Percentiles rank a stretch among this genome's conserved stretches.
Evolutionary conservation across 92 coral and sea anemone genomes (phyloP).

Genomic region (Pocillopora grandis): DNA sequence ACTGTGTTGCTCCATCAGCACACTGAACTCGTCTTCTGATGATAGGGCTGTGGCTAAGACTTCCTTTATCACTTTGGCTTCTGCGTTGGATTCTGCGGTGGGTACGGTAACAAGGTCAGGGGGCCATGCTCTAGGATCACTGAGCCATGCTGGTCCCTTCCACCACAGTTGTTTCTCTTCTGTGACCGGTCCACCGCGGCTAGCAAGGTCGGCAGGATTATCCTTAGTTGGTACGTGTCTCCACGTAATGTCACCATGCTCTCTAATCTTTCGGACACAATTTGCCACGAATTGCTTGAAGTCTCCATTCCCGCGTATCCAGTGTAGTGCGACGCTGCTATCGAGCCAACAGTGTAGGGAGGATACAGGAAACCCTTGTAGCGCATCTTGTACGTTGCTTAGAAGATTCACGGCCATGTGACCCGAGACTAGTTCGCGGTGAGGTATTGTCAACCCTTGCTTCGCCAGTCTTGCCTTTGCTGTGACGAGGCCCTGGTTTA

Average conservation of each 20-base stretch:
- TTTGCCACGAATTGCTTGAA: slow-evolving; percentile 49
- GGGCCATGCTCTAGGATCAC: no score
- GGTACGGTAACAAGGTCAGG: no score
- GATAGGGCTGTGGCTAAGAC: background rate
- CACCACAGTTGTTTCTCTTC: no score
- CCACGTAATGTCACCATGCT: slow-evolving; percentile 14
- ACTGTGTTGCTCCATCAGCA: slow-evolving; percentile 17
- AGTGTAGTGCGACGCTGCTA: slow-evolving; percentile 43
- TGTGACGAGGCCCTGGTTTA: slow-evolving; percentile 19
- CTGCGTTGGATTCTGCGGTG: no score
- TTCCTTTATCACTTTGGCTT: slow-evolving; percentile 12
- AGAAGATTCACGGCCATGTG: background rate
- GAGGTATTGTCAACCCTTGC: background rate
- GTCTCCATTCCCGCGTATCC: slow-evolving; percentile 27
- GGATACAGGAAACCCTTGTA: background rate
- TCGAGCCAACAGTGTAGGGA: slow-evolving; percentile 44
- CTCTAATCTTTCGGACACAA: slow-evolving; percentile 36
- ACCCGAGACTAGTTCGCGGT: background rate
- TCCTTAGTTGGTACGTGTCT: slow-evolving; percentile 30
- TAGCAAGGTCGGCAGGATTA: slow-evolving; percentile 40
- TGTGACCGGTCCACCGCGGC: slow-evolving; percentile 20
- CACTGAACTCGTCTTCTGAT: slow-evolving; percentile 13
- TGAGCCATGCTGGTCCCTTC: no score
- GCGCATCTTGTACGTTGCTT: no score
- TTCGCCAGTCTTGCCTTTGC: slow-evolving; percentile 39